Evolutionary conservation across 2,888 invertebrate genomes (phyloP).

Genomic region (Aradus depressus): DNA sequence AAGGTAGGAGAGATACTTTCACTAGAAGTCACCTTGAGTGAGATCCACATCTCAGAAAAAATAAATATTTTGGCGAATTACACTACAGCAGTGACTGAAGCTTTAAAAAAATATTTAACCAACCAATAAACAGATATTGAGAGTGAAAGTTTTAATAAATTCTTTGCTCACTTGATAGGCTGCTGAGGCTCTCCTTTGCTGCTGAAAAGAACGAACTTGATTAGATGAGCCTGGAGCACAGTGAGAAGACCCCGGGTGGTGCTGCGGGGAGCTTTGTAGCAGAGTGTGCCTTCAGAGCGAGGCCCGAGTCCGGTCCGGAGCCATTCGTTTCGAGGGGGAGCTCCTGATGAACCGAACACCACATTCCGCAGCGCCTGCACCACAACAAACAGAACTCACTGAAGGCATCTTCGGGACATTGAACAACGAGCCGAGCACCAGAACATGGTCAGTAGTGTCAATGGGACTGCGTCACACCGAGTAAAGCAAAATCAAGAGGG

Average conservation of each 20-base stretch:
- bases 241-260: conserved; percentile 50
- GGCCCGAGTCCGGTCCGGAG: conserved; percentile 49
- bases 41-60: too few relatives aligned
- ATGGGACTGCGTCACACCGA: background rate
- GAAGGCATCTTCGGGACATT: too few relatives aligned
- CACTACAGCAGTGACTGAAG: too few relatives aligned
- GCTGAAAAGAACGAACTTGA: conserved; percentile 54
- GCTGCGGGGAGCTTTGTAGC: conserved; percentile 53
- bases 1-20: too few relatives aligned
- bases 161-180: conserved; percentile 45
- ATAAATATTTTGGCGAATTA: too few relatives aligned
- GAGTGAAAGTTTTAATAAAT: too few relatives aligned
- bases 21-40: too few relatives aligned
- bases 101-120: too few relatives aligned
- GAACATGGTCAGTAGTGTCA: background rate
- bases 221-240: conserved; percentile 55
- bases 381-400: background rate
- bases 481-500: background rate
- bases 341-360: conserved; percentile 54
- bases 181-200: conserved; percentile 42
- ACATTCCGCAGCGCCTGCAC: conserved; percentile 41
- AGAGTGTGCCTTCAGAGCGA: conserved; percentile 43
- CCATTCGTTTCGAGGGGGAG: conserved; percentile 63
- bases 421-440: too few relatives aligned
- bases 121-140: too few relatives aligned